Conservation (phyloP, 2,888 invertebrate species). For the Mythimna pallens region DNA sequence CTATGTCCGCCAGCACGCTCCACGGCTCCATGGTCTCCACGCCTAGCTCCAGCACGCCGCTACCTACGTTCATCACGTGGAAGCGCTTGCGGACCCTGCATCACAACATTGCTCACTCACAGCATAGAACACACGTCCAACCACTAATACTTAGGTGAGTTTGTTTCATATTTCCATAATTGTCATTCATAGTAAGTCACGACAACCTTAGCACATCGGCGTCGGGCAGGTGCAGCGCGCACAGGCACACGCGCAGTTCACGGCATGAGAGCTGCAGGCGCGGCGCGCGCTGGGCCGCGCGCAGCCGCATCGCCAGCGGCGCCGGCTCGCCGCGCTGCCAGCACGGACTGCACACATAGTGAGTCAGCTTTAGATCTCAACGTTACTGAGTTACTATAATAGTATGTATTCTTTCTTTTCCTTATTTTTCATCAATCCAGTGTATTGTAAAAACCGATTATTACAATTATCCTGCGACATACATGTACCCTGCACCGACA, state of each 20-base stretch:
- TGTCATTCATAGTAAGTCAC: background rate
- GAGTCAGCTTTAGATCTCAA: background rate
- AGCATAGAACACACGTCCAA: too few relatives aligned
- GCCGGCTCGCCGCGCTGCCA: conserved; percentile 74
- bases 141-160: background rate
- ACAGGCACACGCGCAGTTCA: conserved; percentile 69
- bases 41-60: conserved; percentile 65
- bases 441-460: background rate
- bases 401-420: background rate
- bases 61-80: conserved; percentile 74
- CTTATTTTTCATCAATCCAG: too few relatives aligned
- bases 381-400: background rate
- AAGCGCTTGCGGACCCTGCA: conserved; percentile 80
- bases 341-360: conserved; percentile 55
- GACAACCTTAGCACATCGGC: conserved; percentile 71
- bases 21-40: conserved; percentile 70
- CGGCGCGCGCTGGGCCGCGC: conserved; percentile 57
- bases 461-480: background rate
- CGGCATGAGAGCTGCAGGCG: conserved; percentile 52
- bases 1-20: conserved; percentile 62
- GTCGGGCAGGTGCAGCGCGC: conserved; percentile 75
- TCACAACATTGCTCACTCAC: background rate
- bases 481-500: background rate
- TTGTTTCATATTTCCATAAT: background rate
- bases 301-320: conserved; percentile 66